Base-by-base conservation (phyloP, 2,888 invertebrate species). In the Stenchaetothrips biformis region DNA sequence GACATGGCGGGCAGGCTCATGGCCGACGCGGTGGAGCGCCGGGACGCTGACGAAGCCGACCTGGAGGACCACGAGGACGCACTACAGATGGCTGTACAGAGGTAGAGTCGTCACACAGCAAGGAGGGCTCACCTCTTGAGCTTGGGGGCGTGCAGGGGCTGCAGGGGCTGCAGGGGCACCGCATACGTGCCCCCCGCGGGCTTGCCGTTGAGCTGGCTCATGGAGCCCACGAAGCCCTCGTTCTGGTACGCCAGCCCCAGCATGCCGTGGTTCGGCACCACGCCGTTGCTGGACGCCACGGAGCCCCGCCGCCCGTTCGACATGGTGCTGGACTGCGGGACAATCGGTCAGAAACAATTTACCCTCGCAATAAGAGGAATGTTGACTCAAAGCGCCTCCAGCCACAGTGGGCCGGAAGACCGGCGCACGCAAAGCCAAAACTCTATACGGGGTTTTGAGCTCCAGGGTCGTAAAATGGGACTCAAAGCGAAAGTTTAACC, bases 151-250 rank as follows among this genome's bases (percentile, higher is more conserved):
- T 74, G 67, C 25, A 74, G 7, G 67, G 67, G 67, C 67, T 74
- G 67, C 25, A 74, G 7, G 67, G 67, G 67, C 67, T 74, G 67
- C 67, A 74, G 67, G 25, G 67, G 67, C 67, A 74, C 67, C 9
- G 67, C 67, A 25, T 74, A 74, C 21, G 67, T 74, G 67, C 67
- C 67, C 8, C 67, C 67, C 67, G 67, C 21, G 21, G 67, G 67
- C 67, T 74, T 74, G 25, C 67, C 67, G 79, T 81, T 81, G 77
- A 74, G 81, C 25, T 48, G 67, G 67, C 78, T 79, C 74, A 81
- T 67, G 79, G 67, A 49, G 79, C 79, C 79, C n/a, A 79, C 77
- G 47, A 48, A 48, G 27, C 79, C 81, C 48, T 47, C 21, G 47
- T 37, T 67, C 81, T 81, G 79, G 81, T 79, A 74, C 74, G 67